A percentile compares a stretch with the other conserved stretches of the same genome.
Evolutionary conservation across 2,888 invertebrate genomes (phyloP).

Genomic region (Temnothorax rugatulus): DNA sequence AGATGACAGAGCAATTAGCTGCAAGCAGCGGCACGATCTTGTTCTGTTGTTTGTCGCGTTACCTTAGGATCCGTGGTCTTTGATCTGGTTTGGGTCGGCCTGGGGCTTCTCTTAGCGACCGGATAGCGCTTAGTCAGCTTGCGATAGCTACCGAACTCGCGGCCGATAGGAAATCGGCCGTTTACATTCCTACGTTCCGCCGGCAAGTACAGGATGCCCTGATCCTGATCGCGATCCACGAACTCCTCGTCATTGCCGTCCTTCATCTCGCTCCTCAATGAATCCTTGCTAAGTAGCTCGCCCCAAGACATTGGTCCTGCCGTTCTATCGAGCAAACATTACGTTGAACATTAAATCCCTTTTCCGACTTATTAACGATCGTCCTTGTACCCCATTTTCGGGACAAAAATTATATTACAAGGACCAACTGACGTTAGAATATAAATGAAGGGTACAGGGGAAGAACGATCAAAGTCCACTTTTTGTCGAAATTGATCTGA

Average conservation of each 20-base stretch:
- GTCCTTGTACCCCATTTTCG: not conserved
- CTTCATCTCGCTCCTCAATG: slow-evolving; percentile 58
- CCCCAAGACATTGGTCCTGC: slow-evolving; percentile 75
- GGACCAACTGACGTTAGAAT: not conserved
- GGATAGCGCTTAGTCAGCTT: slow-evolving; percentile 80
- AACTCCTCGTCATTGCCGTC: slow-evolving; percentile 70
- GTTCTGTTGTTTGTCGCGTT: slow-evolving; percentile 14
- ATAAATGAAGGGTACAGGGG: too few species aligned
- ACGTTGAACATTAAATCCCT: not conserved
- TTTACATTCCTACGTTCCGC: slow-evolving; percentile 81
- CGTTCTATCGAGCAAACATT: slow-evolving; percentile 55
- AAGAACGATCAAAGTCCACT: too few species aligned
- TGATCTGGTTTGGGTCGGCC: slow-evolving; percentile 75
- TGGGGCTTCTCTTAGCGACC: slow-evolving; percentile 82
- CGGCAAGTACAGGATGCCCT: slow-evolving; percentile 72
- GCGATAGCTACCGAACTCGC: slow-evolving; percentile 76
- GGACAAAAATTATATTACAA: not conserved
- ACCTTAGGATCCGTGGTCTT: slow-evolving; percentile 84
- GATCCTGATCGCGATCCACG: slow-evolving; percentile 71
- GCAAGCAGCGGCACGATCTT: not conserved
- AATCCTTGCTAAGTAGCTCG: slow-evolving; percentile 70
- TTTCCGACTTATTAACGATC: not conserved
- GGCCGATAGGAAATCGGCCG: slow-evolving; percentile 80
- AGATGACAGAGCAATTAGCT: not conserved
- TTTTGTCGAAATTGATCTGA: too few species aligned